Percentiles rank a stretch among this genome's conserved stretches.
These are phyloP conservation scores for Rhea americana DNA, from an alignment of 2,113 vertebrate genomes.

Conservation along the genomic window DNA sequence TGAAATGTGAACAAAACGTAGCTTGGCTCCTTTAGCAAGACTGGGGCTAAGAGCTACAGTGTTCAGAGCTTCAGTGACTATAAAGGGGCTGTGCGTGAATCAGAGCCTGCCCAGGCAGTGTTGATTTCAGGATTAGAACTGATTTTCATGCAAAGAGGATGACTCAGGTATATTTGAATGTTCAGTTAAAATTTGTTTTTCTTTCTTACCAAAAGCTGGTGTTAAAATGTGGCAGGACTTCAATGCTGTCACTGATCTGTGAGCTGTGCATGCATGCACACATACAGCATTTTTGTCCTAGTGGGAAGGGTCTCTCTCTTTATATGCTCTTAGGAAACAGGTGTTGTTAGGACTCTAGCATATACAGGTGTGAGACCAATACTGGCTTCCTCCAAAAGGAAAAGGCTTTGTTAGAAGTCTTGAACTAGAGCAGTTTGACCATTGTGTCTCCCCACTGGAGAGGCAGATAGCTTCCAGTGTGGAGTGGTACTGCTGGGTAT, in stretches of 20 bases:
- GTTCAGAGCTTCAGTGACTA: background rate
- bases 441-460: background rate
- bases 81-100: background rate
- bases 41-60: background rate
- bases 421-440: background rate
- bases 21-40: background rate
- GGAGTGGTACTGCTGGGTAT: background rate
- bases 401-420: background rate
- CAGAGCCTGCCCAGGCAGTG: conserved; percentile 21
- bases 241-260: background rate
- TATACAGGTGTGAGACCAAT: background rate
- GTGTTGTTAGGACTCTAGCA: background rate
- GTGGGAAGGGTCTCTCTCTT: background rate
- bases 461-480: background rate
- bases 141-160: conserved; percentile 17
- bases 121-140: conserved; percentile 24
- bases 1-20: background rate
- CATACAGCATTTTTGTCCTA: background rate
- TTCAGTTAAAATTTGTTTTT: conserved; percentile 25
- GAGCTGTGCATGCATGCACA: background rate
- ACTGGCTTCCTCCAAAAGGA: background rate
- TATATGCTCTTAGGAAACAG: background rate
- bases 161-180: conserved; percentile 45
- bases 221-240: background rate
- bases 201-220: background rate